Evolutionary conservation across 1,140 invertebrate species (phyloP), one percentile per base, ranked within the genome.

Genomic region (Orchesella cincta): DNA sequence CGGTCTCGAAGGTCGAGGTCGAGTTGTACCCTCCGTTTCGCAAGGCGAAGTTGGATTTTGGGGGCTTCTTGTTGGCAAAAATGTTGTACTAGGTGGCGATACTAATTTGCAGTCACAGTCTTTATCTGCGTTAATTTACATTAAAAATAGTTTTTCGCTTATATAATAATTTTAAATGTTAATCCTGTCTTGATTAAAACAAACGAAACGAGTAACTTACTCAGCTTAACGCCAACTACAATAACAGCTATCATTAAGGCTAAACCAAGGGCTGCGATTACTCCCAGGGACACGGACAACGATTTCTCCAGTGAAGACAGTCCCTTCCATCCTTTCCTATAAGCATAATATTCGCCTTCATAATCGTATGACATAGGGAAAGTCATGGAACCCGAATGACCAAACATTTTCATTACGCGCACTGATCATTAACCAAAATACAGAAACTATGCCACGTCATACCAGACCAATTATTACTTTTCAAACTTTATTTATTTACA

Each of bases 301-400:
- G 74, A 57, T 67, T 76, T 79, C 36, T 79, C 78, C 67, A 73
- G 46, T 1, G 74, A 64, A 1, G 74, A 39, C 20, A 64, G 23
- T 5, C 34, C 29, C 29, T 52, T 73, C 77, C 77, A 78, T 51
- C 74, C 74, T 62, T 73, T 46, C 20, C 52, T 75, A 14, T 31
- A 12, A 20, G 20, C 26, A 64, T 62, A 70, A 79, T 64, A 33
- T 46, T 73, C 71, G 14, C 34, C 34, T 54, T 78, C 36, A 33
- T 28, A 35, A 31, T 79, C 74, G 57, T 79, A 79, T 29, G 73
- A 46, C 74, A 76, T 79, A 29, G 78, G 78, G 46, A 79, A 79
- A 35, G 52, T 76, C 36, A 79, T 62, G 20, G 78, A 79, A 20
- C 78, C 78, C 1, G 35, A 34, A 35, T 67, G 64, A 0, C 74